A percentile compares a stretch with the other conserved stretches of the same genome.
Conservation (phyloP, 2,113 vertebrate species). For the Heloderma charlesbogerti region DNA sequence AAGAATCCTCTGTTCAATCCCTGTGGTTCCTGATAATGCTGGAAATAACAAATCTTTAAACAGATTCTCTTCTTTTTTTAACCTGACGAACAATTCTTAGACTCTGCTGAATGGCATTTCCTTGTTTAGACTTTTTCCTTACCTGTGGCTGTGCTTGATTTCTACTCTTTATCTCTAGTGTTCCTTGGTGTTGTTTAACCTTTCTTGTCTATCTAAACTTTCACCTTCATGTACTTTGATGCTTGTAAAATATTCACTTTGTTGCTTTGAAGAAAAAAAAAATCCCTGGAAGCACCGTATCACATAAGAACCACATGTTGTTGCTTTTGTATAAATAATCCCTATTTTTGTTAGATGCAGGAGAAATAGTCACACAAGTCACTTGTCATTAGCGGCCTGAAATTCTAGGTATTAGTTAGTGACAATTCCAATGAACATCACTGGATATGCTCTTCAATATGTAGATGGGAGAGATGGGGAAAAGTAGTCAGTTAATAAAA, state of each 20-base stretch:
- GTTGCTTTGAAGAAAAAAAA: background rate
- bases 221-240: conserved; percentile 6
- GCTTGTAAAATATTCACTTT: background rate
- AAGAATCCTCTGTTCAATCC: background rate
- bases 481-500: conserved; percentile 2
- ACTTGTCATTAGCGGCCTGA: background rate
- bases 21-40: background rate
- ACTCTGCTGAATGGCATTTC: background rate
- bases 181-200: background rate
- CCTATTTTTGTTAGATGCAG: background rate
- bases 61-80: background rate
- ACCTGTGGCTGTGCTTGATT: background rate
- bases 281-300: background rate
- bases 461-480: background rate
- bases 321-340: background rate
- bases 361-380: background rate
- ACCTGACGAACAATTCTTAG: background rate
- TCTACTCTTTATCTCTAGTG: background rate
- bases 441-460: conserved; percentile 24
- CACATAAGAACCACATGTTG: background rate
- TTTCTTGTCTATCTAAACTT: conserved; percentile 7
- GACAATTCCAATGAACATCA: conserved; percentile 19
- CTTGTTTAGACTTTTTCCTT: background rate
- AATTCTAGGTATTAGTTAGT: conserved; percentile 8
- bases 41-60: background rate